These are phyloP conservation scores for Aselliscus stoliczkanus DNA, from an alignment of 2,797 vertebrate genomes.

Conservation along the genomic window DNA sequence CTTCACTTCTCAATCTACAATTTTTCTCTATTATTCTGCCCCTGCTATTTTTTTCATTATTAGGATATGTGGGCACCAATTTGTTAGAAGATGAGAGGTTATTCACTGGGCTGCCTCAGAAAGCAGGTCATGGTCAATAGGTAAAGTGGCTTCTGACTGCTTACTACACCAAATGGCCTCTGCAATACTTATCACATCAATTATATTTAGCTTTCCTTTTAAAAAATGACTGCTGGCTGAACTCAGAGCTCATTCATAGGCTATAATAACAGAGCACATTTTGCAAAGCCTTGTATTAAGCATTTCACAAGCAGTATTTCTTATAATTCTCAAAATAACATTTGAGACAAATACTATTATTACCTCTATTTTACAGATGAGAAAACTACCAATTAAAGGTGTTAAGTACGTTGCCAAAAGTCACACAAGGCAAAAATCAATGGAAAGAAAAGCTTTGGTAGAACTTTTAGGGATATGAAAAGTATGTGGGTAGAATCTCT, in stretches of 20 bases:
- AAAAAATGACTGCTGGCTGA: constrained; percentile 5
- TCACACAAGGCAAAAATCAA: constrained; percentile 29
- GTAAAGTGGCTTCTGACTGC: not conserved
- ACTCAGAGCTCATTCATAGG: constrained; percentile 16
- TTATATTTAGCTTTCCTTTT: not conserved
- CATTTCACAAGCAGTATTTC: constrained; percentile 15
- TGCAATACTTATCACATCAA: not conserved
- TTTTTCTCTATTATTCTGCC: not conserved
- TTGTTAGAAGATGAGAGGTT: not conserved
- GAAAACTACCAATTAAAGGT: constrained; percentile 37
- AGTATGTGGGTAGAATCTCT: not conserved
- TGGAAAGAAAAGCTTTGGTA: not conserved
- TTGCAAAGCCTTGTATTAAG: not conserved
- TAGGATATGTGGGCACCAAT: not conserved
- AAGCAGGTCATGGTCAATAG: not conserved
- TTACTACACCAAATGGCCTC: not conserved
- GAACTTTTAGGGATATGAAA: not conserved
- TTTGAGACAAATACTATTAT: constrained; percentile 42
- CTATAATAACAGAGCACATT: not conserved
- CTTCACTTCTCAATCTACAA: not conserved
- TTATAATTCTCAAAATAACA: constrained; percentile 40
- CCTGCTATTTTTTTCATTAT: not conserved
- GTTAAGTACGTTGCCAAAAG: not conserved
- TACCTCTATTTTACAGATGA: not conserved
- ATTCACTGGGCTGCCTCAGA: not conserved